Conservation (phyloP, 2,888 invertebrate species). For the Dioctria rufipes region DNA sequence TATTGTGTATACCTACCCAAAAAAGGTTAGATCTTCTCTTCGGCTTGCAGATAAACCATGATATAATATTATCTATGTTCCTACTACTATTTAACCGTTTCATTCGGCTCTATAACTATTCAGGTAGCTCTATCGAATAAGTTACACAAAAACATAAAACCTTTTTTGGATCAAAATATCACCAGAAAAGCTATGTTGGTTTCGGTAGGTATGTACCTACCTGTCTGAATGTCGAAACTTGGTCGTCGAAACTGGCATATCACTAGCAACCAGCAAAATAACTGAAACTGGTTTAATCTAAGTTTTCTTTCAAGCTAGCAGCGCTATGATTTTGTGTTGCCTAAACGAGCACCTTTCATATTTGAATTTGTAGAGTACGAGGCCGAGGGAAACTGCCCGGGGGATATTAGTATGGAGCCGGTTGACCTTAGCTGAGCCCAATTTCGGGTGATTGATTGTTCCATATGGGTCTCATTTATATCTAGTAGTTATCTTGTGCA, state of each 20-base stretch:
- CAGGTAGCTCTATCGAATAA: slow-evolving; percentile 22
- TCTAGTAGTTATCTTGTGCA: no score
- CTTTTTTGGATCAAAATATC: no score
- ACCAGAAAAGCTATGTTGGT: background rate
- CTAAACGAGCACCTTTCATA: slow-evolving; percentile 29
- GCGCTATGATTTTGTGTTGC: background rate
- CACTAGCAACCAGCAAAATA: background rate
- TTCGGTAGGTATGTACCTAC: background rate
- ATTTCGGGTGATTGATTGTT: slow-evolving; percentile 39
- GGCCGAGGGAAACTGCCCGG: background rate
- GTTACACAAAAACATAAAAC: slow-evolving; percentile 20
- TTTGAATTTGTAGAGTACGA: slow-evolving; percentile 14
- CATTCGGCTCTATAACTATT: background rate
- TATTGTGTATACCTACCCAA: no score
- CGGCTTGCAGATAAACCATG: slow-evolving; percentile 22
- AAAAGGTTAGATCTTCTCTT: slow-evolving; percentile 10
- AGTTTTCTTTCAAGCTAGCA: background rate
- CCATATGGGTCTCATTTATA: no score
- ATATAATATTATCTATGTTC: background rate
- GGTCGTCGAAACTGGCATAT: no score
- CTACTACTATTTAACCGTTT: background rate
- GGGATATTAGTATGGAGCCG: background rate
- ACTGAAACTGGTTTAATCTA: slow-evolving; percentile 33
- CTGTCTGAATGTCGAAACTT: no score
- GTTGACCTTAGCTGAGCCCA: slow-evolving; percentile 33